Conservation (phyloP, 1,140 invertebrate genomes). For the Maconellicoccus hirsutus region DNA sequence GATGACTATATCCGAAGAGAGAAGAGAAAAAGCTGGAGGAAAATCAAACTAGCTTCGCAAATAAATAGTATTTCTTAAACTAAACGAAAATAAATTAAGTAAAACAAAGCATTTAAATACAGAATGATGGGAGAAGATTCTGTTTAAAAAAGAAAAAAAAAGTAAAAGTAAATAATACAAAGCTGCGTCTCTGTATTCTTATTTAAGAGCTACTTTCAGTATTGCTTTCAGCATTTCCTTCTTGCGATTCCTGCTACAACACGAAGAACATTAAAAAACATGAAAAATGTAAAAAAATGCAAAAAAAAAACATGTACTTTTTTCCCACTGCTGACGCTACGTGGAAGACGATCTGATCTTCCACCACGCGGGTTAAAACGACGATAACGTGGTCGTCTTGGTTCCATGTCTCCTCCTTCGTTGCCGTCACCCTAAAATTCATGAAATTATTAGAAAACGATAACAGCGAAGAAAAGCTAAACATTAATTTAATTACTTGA, state of each 20-base stretch:
- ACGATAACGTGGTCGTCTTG: constrained; percentile 2
- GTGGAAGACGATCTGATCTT: constrained; percentile 11
- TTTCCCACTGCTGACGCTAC: constrained; percentile 1
- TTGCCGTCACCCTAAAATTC: constrained; percentile 1
- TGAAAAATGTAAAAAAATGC: not conserved
- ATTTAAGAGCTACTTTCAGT: constrained; percentile 17
- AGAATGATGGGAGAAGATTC: constrained; percentile 10
- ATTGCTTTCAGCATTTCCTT: constrained; percentile 16
- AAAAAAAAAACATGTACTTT: not conserved
- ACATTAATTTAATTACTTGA: not conserved
- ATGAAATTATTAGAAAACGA: not conserved
- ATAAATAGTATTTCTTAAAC: constrained; percentile 18
- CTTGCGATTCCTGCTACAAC: constrained; percentile 2
- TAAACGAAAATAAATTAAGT: constrained; percentile 22
- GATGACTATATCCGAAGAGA: not conserved
- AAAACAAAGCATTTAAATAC: constrained; percentile 18
- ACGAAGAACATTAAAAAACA: not conserved
- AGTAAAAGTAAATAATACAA: not conserved
- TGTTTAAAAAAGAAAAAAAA: constrained; percentile 1
- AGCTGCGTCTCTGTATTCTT: not conserved
- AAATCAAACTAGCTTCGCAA: constrained; percentile 19
- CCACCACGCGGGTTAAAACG: constrained; percentile 1
- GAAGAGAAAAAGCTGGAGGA: not conserved
- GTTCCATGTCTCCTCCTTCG: constrained; percentile 13
- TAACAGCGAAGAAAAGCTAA: not conserved